These are phyloP conservation scores for Sebastiscus tertius DNA, from an alignment of 2,797 vertebrate species.

Conservation along the genomic window DNA sequence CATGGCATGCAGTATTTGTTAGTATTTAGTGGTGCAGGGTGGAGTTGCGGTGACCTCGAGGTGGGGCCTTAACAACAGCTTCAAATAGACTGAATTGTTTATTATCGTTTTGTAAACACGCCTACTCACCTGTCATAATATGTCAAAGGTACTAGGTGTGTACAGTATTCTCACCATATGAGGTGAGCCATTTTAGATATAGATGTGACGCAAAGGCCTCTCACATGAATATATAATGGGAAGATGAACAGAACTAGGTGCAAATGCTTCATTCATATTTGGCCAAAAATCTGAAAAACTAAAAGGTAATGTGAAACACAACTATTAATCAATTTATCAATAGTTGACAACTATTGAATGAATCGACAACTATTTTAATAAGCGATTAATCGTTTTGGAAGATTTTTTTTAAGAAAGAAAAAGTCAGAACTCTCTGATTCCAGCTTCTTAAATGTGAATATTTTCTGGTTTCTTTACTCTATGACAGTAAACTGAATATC, in stretches of 20 bases:
- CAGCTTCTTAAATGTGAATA: too few relatives aligned
- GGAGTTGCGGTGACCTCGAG: background rate
- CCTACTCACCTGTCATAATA: background rate
- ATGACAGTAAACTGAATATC: too few relatives aligned
- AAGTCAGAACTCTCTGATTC: too few relatives aligned
- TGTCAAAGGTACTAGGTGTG: background rate
- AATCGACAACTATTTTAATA: background rate
- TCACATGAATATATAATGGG: background rate
- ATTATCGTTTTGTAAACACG: slow-evolving; percentile 13
- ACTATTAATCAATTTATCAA: too few relatives aligned
- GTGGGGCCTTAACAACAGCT: slow-evolving; percentile 14
- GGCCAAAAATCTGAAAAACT: background rate
- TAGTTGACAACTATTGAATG: too few relatives aligned
- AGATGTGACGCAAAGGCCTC: background rate
- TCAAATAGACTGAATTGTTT: slow-evolving; percentile 27
- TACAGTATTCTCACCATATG: background rate
- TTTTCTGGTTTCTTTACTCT: too few relatives aligned
- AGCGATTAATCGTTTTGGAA: too few relatives aligned
- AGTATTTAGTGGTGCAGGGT: slow-evolving; percentile 8
- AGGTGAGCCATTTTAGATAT: background rate
- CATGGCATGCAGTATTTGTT: background rate
- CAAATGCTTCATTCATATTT: background rate
- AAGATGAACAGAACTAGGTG: background rate
- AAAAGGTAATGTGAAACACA: background rate
- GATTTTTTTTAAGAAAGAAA: too few relatives aligned